Base-by-base conservation (phyloP, 2,113 vertebrate species). In the Thymallus thymallus region DNA sequence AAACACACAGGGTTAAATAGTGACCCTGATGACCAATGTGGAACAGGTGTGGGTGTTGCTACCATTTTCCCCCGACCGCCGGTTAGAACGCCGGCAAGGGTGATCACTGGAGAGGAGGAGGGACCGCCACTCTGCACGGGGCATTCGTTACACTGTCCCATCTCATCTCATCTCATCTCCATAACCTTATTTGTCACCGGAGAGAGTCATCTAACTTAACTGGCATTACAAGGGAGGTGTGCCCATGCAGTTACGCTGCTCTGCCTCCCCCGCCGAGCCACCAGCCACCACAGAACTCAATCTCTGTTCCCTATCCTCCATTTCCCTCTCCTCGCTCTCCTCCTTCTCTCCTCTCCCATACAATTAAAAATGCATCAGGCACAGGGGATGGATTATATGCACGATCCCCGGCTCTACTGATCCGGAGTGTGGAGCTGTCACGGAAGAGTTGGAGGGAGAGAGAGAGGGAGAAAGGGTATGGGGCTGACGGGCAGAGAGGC, bases 301-400 rank as follows among this genome's bases (percentile, higher is more conserved):
- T 82, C 71, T 78, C 74, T 68, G 61, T 77, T 6, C 48, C 76
- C 68, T 66, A 62, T 22, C 75, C 62, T 60, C 75, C 76, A 61
- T 58, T 64, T 58, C 56, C 72, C 6, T 9, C 55, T 32, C 69
- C 32, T 41, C 72, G 67, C 45, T 26, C 58, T 41, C 70, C 32
- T 30, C 72, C 69, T 32, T 23, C 41, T 71, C 75, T 71, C 68
- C 83, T 78, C 84, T 88, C 77, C 46, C 70, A 63, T 84, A 85
- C 87, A 92, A 92, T 92, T 92, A 92, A 92, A 91, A 91, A 91
- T 92, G 89, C 90, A 91, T 91, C 90, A 91, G 86, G 71, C 75
- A 82, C 71, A 67, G 76, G 86, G 82, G 87, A 78, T 72, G 84
- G 86, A 91, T 91, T 90, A 89, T 85, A 90, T 78, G 83, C 87